Evolutionary conservation across 2,888 invertebrate species (phyloP).

Genomic region (Tipula vernalis): DNA sequence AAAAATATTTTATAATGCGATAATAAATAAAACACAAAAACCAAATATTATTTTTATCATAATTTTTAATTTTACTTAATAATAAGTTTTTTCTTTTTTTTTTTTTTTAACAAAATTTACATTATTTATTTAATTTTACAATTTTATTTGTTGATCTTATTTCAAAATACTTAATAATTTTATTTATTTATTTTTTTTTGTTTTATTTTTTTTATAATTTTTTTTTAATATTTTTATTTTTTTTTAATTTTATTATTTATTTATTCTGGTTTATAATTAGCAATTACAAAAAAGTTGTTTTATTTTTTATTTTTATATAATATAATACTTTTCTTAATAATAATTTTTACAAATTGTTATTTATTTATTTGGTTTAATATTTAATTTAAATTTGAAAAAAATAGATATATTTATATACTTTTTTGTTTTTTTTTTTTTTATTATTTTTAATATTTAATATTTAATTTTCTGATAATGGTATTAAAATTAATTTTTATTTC

Average conservation of each 20-base stretch:
- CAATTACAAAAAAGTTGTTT: background rate
- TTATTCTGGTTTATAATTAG: background rate
- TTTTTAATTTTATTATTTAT: background rate
- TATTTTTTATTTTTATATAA: background rate
- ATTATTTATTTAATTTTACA: background rate
- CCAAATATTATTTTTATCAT: background rate
- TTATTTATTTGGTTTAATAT: background rate
- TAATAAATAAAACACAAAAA: background rate
- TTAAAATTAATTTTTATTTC: background rate
- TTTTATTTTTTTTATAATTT: background rate
- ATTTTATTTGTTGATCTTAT: conserved; percentile 4
- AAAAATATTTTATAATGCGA: too few species aligned
- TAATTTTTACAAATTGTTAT: background rate
- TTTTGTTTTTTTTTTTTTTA: background rate
- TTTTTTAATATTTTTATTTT: background rate
- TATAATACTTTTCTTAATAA: background rate
- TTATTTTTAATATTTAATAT: background rate
- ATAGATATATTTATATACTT: background rate
- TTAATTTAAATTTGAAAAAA: background rate
- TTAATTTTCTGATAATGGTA: background rate
- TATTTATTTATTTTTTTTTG: background rate
- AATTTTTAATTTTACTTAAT: background rate
- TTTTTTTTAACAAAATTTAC: background rate
- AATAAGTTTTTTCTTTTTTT: too few species aligned
- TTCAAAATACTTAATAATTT: background rate